Evolutionary conservation across 2,113 vertebrate genomes (phyloP).

Genomic region (Mormyrus iriodes): DNA sequence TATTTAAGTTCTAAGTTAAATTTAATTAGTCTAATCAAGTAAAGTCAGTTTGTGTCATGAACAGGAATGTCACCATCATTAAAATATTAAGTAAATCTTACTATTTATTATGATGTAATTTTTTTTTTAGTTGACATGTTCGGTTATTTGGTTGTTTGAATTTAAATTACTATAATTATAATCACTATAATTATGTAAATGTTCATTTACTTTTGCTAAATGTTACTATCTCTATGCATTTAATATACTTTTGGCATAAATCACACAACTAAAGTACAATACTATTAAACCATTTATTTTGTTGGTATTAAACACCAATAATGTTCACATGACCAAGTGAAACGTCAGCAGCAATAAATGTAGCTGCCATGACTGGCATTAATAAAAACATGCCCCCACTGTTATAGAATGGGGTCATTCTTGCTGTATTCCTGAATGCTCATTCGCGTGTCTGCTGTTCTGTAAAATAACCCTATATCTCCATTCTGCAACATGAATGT

Average conservation of each 20-base stretch:
- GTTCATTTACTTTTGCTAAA: not conserved
- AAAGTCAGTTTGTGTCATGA: not conserved
- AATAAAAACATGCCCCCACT: not conserved
- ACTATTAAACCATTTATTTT: not conserved
- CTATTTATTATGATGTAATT: not conserved
- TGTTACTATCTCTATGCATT: not conserved
- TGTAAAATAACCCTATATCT: too few relatives aligned
- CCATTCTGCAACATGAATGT: too few relatives aligned
- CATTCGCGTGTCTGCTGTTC: not conserved
- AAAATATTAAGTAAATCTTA: not conserved
- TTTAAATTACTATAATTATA: too few relatives aligned
- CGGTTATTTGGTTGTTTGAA: not conserved
- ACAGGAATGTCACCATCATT: not conserved
- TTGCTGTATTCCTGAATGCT: not conserved
- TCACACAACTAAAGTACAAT: not conserved
- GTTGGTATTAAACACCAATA: not conserved
- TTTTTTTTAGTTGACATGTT: not conserved
- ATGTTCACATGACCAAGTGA: not conserved
- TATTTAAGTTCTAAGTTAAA: not conserved
- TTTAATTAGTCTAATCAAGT: not conserved
- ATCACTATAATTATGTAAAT: not conserved
- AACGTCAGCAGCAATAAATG: not conserved
- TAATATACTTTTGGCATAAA: not conserved
- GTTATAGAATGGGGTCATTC: not conserved
- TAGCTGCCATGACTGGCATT: not conserved